Evolutionary conservation across 2,797 vertebrate genomes (phyloP).

Genomic region (Bucorvus abyssinicus): DNA sequence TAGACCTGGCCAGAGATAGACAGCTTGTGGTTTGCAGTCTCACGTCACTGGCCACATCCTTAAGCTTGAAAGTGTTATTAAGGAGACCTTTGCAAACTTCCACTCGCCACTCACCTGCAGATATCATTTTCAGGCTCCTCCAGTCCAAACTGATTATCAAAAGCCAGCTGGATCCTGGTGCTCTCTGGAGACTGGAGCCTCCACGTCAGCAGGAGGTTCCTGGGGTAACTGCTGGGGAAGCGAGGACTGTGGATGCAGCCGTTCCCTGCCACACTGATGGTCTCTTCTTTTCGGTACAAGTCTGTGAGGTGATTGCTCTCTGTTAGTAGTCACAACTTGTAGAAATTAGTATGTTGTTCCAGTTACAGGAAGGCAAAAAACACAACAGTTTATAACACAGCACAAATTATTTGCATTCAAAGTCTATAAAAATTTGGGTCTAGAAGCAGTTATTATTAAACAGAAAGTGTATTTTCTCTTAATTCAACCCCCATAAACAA

Average conservation of each 20-base stretch:
- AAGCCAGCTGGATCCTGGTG: slow-evolving; percentile 89
- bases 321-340: slow-evolving; percentile 91
- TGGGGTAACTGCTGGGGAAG: slow-evolving; percentile 92
- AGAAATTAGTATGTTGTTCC: slow-evolving; percentile 85
- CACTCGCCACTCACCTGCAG: slow-evolving; percentile 85
- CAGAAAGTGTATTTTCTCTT: slow-evolving; percentile 3
- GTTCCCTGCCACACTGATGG: slow-evolving; percentile 82
- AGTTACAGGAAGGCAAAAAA: slow-evolving; percentile 76
- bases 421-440: background rate
- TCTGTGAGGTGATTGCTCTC: slow-evolving; percentile 94
- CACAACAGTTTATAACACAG: slow-evolving; percentile 68
- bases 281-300: slow-evolving; percentile 92
- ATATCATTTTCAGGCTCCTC: slow-evolving; percentile 93
- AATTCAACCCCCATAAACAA: background rate
- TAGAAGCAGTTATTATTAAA: background rate
- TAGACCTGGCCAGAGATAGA: fast-evolving
- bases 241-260: slow-evolving; percentile 91
- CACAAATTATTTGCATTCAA: slow-evolving; percentile 17
- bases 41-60: background rate
- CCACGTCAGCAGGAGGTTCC: slow-evolving; percentile 93
- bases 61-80: background rate
- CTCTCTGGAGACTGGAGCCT: slow-evolving; percentile 84
- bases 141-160: slow-evolving; percentile 91
- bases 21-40: background rate
- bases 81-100: background rate